phyloP scores from a whole-genome alignment of 2,113 vertebrate species.

The Struthidea cinerea region DNA sequence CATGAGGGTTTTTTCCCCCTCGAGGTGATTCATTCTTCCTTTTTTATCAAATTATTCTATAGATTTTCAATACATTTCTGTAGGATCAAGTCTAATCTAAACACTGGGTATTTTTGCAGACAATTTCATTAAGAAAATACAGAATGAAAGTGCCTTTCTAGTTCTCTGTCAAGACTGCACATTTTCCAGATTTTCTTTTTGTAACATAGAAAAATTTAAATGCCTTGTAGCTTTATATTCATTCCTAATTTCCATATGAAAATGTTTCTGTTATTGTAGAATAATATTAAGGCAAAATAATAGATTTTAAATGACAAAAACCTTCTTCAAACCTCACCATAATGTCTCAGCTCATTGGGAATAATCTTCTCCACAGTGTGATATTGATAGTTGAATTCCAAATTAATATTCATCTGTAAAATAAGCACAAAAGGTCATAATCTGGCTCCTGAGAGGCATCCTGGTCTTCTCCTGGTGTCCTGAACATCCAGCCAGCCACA shows the following conservation, averaged over 20 bases:
- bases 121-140: neutral
- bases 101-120: neutral
- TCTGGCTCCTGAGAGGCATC: neutral
- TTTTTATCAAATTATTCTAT: neutral
- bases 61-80: neutral
- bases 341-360: neutral
- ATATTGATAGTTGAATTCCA: neutral
- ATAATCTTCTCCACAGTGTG: neutral
- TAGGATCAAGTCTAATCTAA: neutral
- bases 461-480: neutral
- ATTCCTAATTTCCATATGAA: neutral
- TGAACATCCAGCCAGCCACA: neutral
- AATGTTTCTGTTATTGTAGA: neutral
- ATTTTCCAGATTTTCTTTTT: neutral
- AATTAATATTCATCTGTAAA: neutral
- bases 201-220: neutral
- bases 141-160: neutral
- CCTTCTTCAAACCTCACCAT: neutral
- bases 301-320: neutral
- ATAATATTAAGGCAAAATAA: neutral
- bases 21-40: neutral
- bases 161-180: neutral
- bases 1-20: neutral
- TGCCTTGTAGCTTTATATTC: neutral
- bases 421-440: neutral